Conservation (phyloP, 1,140 invertebrate species). For the Drosophila dunni region DNA sequence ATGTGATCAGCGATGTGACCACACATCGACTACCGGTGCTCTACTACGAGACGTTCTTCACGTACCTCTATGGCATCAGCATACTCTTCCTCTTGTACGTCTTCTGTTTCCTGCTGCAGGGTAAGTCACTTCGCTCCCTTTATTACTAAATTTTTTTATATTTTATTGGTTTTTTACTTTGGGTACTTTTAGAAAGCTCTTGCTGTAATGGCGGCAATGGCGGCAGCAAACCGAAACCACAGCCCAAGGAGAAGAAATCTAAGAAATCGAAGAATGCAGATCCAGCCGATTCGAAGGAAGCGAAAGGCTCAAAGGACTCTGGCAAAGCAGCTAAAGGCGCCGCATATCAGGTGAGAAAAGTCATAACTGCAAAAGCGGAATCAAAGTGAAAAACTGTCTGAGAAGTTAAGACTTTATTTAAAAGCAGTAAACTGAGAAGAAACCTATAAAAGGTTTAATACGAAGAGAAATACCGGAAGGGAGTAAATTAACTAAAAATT, state of each 20-base stretch:
- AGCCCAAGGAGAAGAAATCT: constrained; percentile 90
- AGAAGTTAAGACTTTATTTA: too few species aligned
- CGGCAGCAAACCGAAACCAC: constrained; percentile 88
- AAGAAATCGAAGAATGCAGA: constrained; percentile 88
- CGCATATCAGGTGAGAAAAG: constrained; percentile 86
- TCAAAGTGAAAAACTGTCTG: too few species aligned
- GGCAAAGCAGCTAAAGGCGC: constrained; percentile 86
- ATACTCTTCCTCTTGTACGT: constrained; percentile 98
- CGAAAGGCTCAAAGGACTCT: constrained; percentile 86
- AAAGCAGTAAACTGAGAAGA: too few species aligned
- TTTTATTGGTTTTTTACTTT: neutral
- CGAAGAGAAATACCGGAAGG: too few species aligned
- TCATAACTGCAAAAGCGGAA: too few species aligned
- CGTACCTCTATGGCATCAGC: constrained; percentile 97
- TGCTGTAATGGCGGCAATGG: constrained; percentile 88
- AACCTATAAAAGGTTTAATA: too few species aligned
- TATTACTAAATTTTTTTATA: neutral
- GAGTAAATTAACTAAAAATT: too few species aligned
- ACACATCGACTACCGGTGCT: constrained; percentile 95
- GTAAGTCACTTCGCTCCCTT: constrained; percentile 68
- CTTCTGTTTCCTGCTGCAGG: constrained; percentile 97
- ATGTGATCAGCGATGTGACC: constrained; percentile 96
- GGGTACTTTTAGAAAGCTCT: constrained; percentile 88
- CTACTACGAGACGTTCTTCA: constrained; percentile 98
- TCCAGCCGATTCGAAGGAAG: constrained; percentile 85